Evolutionary conservation across 2,797 vertebrate genomes (phyloP), one percentile per base, ranked within the genome.

Genomic region (Rhabdomys pumilio): DNA sequence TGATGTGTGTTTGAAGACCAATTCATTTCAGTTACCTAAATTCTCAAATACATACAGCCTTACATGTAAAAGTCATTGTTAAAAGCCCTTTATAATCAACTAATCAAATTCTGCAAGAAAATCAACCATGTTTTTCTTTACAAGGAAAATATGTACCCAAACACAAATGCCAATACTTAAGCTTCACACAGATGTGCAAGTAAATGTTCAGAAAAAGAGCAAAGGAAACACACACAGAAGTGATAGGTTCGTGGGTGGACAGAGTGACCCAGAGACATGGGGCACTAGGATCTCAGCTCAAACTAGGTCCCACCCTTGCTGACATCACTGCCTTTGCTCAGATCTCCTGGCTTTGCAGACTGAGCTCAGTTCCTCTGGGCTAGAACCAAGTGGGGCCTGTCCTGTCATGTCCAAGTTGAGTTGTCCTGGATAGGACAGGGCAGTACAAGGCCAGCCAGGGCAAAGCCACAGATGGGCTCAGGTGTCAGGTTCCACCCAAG

Each of bases 381-480:
- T 93, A 26, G 41, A 75, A 72, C 53, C 85, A 85, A 91, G 47
- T 0, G 1, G 53, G 67, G 22, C 59, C 61, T 34, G 79, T 38
- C 63, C 65, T 80, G 38, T 44, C 26, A 63, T 73, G 85, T 67
- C 81, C 2, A 1, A 88, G 55, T 75, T 94, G 65, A 94, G 82
- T n/a, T 55, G 73, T 44, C 15, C 92, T 92, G 80, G 73, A 82
- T 29, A 94, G 47, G 84, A 44, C 29, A 73, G 75, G 63, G 59
- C 75, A 47, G 79, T 89, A 53, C 89, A 88, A 84, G 92, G 89
- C 91, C 59, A 59, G 75, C 82, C 82, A 31, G 87, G 67, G 55
- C 92, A 38, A 86, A 94, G 91, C 96, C 92, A 2, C 95, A 94
- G 89, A 91, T 47, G 83, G 90, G 94, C 47, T 96, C 96, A 95